phyloP scores from a whole-genome alignment of 2,113 vertebrate genomes.

The Anas platyrhynchos region DNA sequence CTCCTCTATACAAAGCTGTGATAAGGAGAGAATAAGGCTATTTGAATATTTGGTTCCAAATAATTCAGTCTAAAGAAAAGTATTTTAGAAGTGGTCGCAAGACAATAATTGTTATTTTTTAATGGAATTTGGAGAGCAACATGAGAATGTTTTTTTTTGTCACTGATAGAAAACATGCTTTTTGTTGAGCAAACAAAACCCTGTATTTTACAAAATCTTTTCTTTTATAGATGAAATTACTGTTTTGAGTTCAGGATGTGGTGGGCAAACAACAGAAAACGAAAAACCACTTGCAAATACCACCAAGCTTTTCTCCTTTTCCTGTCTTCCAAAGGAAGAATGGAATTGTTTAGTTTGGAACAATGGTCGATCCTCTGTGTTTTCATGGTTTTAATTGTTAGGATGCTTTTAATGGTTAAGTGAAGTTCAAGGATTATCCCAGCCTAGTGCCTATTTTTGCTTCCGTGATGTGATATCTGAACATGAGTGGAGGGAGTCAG shows the following conservation, averaged over 20 bases:
- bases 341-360: conserved; percentile 1
- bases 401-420: neutral
- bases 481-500: neutral
- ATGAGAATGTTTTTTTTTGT: neutral
- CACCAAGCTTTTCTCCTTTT: neutral
- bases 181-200: neutral
- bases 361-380: neutral
- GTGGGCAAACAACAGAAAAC: conserved; percentile 1
- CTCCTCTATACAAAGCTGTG: conserved; percentile 8
- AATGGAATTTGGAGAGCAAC: neutral
- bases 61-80: neutral
- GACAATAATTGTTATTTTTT: neutral
- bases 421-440: neutral
- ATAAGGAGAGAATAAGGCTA: neutral
- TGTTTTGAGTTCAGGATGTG: conserved; percentile 39
- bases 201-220: neutral
- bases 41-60: conserved; percentile 28
- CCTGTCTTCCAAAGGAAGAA: neutral
- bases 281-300: neutral
- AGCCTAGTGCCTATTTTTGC: neutral
- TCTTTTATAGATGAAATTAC: neutral
- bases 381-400: neutral
- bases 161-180: neutral
- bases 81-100: neutral
- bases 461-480: neutral